Percentiles rank a stretch among this genome's conserved stretches.
phyloP scores from a whole-genome alignment of 2,888 invertebrate species.

The Atrina japonica region DNA sequence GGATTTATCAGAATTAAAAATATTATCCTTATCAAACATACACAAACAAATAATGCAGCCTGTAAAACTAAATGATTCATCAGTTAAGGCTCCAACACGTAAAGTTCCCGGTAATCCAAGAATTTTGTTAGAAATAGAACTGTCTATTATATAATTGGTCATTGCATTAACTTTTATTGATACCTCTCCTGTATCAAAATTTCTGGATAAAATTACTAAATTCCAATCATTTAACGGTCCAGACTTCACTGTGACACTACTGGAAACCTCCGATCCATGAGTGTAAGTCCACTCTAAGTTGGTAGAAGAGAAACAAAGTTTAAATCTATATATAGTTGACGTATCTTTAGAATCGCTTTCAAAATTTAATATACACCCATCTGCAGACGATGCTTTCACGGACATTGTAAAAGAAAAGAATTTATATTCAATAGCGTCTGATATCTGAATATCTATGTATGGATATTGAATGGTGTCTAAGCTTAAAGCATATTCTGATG shows the following conservation, averaged over 20 bases:
- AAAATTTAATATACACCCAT: constrained; percentile 9
- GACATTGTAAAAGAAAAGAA: constrained; percentile 10
- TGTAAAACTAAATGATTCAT: not conserved
- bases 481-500: not conserved
- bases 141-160: not conserved
- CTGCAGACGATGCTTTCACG: not conserved
- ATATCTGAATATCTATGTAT: constrained; percentile 7
- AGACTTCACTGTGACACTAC: not conserved
- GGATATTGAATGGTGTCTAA: constrained; percentile 1
- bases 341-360: not conserved
- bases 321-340: not conserved
- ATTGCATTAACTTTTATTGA: not conserved
- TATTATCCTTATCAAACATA: no score
- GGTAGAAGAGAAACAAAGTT: not conserved
- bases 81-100: constrained; percentile 10
- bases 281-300: constrained; percentile 4
- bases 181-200: not conserved
- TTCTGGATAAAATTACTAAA: not conserved
- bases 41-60: no score
- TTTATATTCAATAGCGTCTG: not conserved
- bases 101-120: constrained; percentile 11
- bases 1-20: no score
- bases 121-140: not conserved
- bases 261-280: not conserved
- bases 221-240: not conserved